A percentile compares a stretch with the other conserved stretches of the same genome.
Evolutionary conservation across 35 echinoderm and acorn worm species (phyloP).

Genomic region (Apostichopus japonicus): DNA sequence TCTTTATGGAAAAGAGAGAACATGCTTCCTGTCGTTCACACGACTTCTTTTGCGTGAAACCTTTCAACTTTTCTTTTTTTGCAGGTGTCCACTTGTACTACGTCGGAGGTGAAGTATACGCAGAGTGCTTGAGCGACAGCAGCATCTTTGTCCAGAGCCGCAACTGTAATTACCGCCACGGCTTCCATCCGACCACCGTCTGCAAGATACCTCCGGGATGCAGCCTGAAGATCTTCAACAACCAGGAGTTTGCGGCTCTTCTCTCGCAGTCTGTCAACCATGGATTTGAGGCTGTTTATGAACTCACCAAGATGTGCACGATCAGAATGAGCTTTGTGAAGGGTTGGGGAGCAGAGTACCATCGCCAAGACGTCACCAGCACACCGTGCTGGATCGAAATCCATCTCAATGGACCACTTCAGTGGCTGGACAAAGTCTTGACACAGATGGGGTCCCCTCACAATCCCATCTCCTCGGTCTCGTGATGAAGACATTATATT

Average conservation of each 20-base stretch:
- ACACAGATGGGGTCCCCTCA: slow-evolving; percentile 98
- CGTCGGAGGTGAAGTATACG: slow-evolving; percentile 99
- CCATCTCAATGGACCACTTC: slow-evolving; percentile 95
- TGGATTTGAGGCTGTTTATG: slow-evolving; percentile 98
- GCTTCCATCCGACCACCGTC: slow-evolving; percentile 99
- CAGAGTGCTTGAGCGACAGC: slow-evolving; percentile 99
- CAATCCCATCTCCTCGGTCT: slow-evolving; percentile 96
- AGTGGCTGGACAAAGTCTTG: slow-evolving; percentile 98
- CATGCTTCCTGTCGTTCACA: no score
- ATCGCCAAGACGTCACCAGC: slow-evolving; percentile 97
- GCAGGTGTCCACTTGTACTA: slow-evolving; percentile 99
- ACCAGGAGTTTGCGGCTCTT: slow-evolving; percentile 99
- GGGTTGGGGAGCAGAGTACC: slow-evolving; percentile 98
- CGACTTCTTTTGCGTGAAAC: no score
- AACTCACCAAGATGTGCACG: slow-evolving; percentile 99
- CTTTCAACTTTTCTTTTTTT: not conserved
- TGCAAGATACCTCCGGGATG: slow-evolving; percentile 99
- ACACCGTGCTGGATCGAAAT: slow-evolving; percentile 99
- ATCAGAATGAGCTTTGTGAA: slow-evolving; percentile 99
- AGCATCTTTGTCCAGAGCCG: slow-evolving; percentile 99
- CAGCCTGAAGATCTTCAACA: slow-evolving; percentile 99
- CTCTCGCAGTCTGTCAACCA: slow-evolving; percentile 99
- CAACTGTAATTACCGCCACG: slow-evolving; percentile 98
- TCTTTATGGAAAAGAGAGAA: no score
- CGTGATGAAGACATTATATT: slow-evolving; percentile 66